Conservation (phyloP, 2,888 invertebrate genomes). For the Phanerotoma sp. region DNA sequence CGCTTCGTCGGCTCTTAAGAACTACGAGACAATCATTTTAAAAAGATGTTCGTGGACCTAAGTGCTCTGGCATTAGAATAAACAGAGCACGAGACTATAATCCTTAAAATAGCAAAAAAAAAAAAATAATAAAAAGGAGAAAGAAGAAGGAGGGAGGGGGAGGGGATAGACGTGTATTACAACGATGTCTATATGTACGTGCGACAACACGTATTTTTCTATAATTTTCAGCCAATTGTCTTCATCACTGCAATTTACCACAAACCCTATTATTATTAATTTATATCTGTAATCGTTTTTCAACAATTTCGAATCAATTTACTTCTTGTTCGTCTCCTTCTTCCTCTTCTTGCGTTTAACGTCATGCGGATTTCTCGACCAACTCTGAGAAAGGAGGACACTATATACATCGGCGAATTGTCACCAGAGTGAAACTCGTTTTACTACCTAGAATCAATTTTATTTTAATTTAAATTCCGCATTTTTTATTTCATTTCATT, state of each 20-base stretch:
- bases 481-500: not conserved
- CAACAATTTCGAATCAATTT: not conserved
- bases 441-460: not conserved
- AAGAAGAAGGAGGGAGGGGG: no score
- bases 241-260: not conserved
- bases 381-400: constrained; percentile 27
- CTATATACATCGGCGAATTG: constrained; percentile 8
- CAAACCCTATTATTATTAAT: not conserved
- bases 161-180: no score
- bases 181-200: no score
- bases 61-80: constrained; percentile 28
- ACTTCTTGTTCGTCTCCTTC: no score
- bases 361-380: constrained; percentile 6
- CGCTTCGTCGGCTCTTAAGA: constrained; percentile 40
- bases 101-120: no score
- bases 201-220: no score
- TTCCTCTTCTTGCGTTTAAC: constrained; percentile 4
- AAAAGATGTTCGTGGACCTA: constrained; percentile 25
- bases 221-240: not conserved
- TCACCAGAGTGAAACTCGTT: constrained; percentile 21
- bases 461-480: not conserved
- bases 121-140: no score
- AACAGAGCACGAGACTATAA: constrained; percentile 40
- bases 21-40: constrained; percentile 27
- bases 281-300: not conserved